phyloP scores from a whole-genome alignment of 2,888 invertebrate genomes.

The Rhabditoides inermis region DNA sequence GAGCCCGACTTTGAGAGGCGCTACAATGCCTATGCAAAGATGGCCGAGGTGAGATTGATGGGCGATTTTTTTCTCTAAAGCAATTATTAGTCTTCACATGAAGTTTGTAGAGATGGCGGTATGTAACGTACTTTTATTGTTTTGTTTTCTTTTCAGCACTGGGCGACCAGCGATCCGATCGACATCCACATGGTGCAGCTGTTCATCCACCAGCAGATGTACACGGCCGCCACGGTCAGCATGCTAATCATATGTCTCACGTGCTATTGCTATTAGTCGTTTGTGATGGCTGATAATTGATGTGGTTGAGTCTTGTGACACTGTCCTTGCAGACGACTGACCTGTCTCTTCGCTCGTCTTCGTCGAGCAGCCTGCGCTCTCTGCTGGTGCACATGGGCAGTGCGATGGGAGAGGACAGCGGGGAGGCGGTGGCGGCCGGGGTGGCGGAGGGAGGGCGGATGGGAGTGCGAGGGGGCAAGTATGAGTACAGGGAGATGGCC shows the following conservation, averaged over 20 bases:
- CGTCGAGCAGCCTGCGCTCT: constrained; percentile 22
- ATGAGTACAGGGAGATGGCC: not conserved
- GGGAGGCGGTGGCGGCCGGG: not conserved
- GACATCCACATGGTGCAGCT: not conserved
- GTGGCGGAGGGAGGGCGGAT: no score
- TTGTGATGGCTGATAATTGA: no score
- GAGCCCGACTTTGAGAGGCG: constrained; percentile 82
- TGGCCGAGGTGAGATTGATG: constrained; percentile 64
- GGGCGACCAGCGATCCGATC: not conserved
- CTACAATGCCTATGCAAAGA: constrained; percentile 64
- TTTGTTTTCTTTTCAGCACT: no score
- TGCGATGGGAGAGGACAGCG: no score
- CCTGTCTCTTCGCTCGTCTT: constrained; percentile 30
- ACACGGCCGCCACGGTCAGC: not conserved
- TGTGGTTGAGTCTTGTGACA: no score
- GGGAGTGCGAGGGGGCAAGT: not conserved
- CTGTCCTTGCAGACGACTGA: constrained; percentile 25
- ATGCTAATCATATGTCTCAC: not conserved
- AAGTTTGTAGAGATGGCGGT: no score
- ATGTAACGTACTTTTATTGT: no score
- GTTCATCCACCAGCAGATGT: not conserved
- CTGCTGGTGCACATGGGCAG: constrained; percentile 16
- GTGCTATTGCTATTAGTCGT: constrained; percentile 1
- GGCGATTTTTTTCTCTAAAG: no score
- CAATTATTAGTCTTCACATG: no score